These are phyloP conservation scores for Actinostola sp. DNA, from an alignment of 92 coral and sea anemone genomes.

Conservation along the genomic window DNA sequence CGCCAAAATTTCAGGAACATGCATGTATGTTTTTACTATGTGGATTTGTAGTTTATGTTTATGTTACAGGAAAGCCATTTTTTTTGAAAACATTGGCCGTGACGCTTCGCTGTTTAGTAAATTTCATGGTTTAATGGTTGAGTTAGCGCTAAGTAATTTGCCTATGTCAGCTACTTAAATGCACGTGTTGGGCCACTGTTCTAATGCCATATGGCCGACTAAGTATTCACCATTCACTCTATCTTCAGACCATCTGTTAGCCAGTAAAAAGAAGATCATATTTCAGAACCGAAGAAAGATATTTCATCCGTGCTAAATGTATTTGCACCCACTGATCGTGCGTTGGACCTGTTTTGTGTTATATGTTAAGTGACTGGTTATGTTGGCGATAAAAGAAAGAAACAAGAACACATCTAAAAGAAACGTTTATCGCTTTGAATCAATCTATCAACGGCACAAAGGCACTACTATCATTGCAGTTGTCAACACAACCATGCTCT, in stretches of 20 bases:
- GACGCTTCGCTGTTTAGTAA: not conserved
- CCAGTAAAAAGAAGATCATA: conserved; percentile 15
- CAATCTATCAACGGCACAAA: conserved; percentile 36
- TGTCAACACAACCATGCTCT: conserved; percentile 28
- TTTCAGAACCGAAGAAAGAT: conserved; percentile 18
- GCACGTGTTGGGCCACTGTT: conserved; percentile 39
- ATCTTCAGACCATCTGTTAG: conserved; percentile 32
- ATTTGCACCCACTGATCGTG: not conserved
- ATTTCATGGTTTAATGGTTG: conserved; percentile 49
- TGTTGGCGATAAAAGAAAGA: conserved; percentile 15
- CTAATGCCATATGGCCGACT: conserved; percentile 46
- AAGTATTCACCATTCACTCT: conserved; percentile 12
- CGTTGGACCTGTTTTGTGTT: not conserved
- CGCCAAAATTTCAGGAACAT: conserved; percentile 36
- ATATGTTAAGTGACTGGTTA: conserved; percentile 9
- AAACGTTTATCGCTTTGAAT: conserved; percentile 43
- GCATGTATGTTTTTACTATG: not conserved
- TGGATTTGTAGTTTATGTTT: not conserved
- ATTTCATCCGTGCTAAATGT: not conserved
- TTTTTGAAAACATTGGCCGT: no score
- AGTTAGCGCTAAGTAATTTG: conserved; percentile 19
- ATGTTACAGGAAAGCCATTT: no score
- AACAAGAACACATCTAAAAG: not conserved
- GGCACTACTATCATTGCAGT: conserved; percentile 18
- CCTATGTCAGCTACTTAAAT: conserved; percentile 27